Conservation (phyloP, 2,797 vertebrate species). For the Hypotaenidia philippensis region DNA sequence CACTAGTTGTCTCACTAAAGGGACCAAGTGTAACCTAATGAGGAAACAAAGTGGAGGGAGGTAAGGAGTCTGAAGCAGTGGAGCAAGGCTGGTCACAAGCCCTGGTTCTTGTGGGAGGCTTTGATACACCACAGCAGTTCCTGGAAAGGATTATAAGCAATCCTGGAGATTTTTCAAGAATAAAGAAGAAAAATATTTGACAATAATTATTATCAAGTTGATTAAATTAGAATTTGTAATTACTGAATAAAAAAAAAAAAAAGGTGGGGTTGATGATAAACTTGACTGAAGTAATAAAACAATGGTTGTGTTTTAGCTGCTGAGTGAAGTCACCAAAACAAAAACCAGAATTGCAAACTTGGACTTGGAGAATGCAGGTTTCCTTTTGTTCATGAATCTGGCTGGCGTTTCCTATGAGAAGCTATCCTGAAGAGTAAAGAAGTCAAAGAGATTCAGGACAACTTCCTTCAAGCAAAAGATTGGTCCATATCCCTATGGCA, state of each 20-base stretch:
- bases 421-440: background rate
- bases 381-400: background rate
- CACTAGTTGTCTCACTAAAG: background rate
- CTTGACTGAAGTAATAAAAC: background rate
- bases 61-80: background rate
- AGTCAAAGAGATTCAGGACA: background rate
- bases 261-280: background rate
- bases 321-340: background rate
- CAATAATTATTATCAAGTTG: background rate
- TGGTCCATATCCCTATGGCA: background rate
- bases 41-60: accelerated
- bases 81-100: background rate
- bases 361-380: background rate
- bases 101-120: background rate
- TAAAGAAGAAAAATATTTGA: background rate
- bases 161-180: background rate
- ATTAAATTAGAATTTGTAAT: background rate
- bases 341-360: background rate
- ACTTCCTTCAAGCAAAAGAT: background rate
- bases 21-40: background rate
- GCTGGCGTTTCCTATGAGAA: background rate
- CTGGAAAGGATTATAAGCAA: background rate
- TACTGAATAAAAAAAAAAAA: background rate
- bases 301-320: background rate
- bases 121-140: background rate